These are phyloP conservation scores for Toxotes jaculatrix DNA, from an alignment of 2,113 vertebrate species.

Conservation along the genomic window DNA sequence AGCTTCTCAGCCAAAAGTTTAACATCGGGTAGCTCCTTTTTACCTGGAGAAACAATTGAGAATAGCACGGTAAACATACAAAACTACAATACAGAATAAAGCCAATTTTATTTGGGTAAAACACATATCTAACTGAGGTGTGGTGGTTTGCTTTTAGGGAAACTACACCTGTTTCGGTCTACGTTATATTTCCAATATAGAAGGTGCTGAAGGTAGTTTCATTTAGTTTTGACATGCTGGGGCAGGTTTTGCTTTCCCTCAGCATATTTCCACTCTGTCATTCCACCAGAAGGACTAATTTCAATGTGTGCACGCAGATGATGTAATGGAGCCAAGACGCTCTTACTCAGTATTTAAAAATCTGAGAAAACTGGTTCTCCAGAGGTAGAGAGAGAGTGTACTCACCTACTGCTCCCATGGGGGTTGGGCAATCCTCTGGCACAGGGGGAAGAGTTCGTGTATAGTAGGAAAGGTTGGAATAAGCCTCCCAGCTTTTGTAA, in stretches of 20 bases:
- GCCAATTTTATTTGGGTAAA: background rate
- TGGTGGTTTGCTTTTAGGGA: background rate
- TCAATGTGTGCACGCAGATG: constrained; percentile 6
- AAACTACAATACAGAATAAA: background rate
- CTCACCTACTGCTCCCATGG: constrained; percentile 96
- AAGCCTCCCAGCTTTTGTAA: constrained; percentile 97
- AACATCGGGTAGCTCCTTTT: constrained; percentile 91
- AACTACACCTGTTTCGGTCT: background rate
- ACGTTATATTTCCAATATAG: background rate
- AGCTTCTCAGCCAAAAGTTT: constrained; percentile 91
- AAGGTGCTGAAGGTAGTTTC: background rate
- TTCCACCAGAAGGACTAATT: background rate
- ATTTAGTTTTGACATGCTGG: background rate
- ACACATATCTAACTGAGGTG: background rate
- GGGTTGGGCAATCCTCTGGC: constrained; percentile 92
- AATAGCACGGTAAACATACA: background rate
- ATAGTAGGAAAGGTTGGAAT: constrained; percentile 95
- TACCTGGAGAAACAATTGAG: constrained; percentile 83
- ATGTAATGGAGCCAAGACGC: constrained; percentile 42
- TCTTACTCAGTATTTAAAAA: constrained; percentile 71
- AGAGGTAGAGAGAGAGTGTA: constrained; percentile 5
- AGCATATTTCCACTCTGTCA: background rate
- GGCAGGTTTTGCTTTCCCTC: background rate
- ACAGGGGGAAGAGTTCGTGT: constrained; percentile 93
- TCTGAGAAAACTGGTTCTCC: constrained; percentile 83